A percentile compares a stretch with the other conserved stretches of the same genome.
phyloP scores from a whole-genome alignment of 1,140 invertebrate species.

The Apis florea region DNA sequence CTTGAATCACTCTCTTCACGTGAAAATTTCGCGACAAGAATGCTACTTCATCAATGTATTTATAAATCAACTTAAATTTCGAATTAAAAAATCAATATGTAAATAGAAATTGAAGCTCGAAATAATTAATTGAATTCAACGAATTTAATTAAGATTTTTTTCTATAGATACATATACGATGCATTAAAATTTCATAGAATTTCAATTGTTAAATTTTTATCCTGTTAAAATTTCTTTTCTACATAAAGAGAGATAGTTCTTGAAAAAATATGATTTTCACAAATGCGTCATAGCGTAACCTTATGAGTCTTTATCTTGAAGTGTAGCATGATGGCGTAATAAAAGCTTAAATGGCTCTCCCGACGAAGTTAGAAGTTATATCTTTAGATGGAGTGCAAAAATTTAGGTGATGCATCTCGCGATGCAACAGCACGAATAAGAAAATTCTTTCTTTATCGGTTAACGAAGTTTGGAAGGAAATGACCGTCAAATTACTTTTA shows the following conservation, averaged over 20 bases:
- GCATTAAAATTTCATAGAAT: no score
- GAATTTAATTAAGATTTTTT: no score
- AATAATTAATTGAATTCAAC: no score
- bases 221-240: neutral
- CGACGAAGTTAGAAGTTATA: conserved; percentile 21
- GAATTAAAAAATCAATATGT: neutral
- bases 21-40: conserved; percentile 1
- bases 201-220: neutral
- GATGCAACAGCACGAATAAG: no score
- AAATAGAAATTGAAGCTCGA: neutral
- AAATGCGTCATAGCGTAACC: conserved; percentile 7
- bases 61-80: neutral
- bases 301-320: conserved; percentile 26
- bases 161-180: no score
- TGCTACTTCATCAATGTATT: neutral
- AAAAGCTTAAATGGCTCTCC: conserved; percentile 33
- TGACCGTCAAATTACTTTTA: neutral
- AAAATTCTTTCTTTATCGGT: neutral
- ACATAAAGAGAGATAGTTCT: neutral
- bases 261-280: conserved; percentile 27
- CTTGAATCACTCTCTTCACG: neutral
- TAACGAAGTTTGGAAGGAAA: neutral
- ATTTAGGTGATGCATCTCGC: conserved; percentile 17
- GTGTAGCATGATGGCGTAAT: conserved; percentile 24
- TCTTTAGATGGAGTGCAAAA: conserved; percentile 9